These are phyloP conservation scores for Drosophila malerkotliana DNA, from an alignment of 1,140 invertebrate genomes.

Conservation along the genomic window DNA sequence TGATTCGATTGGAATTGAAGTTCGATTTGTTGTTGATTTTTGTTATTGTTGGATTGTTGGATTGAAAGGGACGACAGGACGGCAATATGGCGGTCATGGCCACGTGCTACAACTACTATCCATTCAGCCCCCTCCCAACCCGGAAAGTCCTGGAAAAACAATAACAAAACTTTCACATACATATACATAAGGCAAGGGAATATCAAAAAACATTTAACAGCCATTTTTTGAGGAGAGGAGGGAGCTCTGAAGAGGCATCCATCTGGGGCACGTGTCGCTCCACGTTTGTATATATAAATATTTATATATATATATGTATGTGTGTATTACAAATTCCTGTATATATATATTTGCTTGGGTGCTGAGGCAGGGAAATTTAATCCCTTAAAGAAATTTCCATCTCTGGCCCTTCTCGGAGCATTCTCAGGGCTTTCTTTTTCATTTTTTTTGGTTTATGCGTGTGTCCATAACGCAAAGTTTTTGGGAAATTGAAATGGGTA, in stretches of 20 bases:
- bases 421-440: neutral
- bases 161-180: conserved; percentile 35
- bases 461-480: conserved; percentile 20
- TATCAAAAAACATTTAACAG: conserved; percentile 26
- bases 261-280: conserved; percentile 32
- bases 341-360: neutral
- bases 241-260: neutral
- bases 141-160: conserved; percentile 16
- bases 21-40: conserved; percentile 40
- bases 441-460: conserved; percentile 21
- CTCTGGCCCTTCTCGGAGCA: neutral
- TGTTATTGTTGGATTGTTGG: conserved; percentile 4
- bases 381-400: conserved; percentile 21
- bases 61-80: conserved; percentile 1
- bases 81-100: conserved; percentile 50
- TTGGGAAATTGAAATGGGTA: conserved; percentile 2
- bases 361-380: conserved; percentile 21
- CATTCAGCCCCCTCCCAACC: no score
- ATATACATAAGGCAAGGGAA: neutral
- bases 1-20: conserved; percentile 43
- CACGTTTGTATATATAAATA: conserved; percentile 19
- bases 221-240: neutral
- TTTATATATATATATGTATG: neutral
- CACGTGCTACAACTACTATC: conserved; percentile 43
- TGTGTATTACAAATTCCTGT: neutral